Evolutionary conservation across 2,888 invertebrate species (phyloP).

Genomic region (Acleris cristana): DNA sequence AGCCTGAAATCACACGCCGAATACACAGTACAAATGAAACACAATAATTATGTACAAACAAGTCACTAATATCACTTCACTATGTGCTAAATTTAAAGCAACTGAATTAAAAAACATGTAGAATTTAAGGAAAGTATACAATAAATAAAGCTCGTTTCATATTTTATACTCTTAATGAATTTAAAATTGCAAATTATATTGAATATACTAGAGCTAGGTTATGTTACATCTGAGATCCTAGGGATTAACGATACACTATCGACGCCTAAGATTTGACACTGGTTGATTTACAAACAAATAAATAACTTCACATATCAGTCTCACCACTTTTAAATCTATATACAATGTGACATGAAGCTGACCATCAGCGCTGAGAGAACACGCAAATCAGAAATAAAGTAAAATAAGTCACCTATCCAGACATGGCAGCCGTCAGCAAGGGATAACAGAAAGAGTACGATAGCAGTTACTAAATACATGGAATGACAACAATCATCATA

Average conservation of each 20-base stretch:
- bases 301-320: slow-evolving; percentile 82
- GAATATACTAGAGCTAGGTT: slow-evolving; percentile 33
- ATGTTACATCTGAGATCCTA: slow-evolving; percentile 69
- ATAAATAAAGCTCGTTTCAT: slow-evolving; percentile 51
- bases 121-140: slow-evolving; percentile 40
- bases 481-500: slow-evolving; percentile 29
- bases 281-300: slow-evolving; percentile 80
- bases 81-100: slow-evolving; percentile 45
- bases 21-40: slow-evolving; percentile 29
- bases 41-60: slow-evolving; percentile 46
- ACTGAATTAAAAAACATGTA: slow-evolving; percentile 34
- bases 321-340: slow-evolving; percentile 79
- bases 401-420: slow-evolving; percentile 32
- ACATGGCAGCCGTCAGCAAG: neutral
- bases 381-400: slow-evolving; percentile 43
- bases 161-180: slow-evolving; percentile 39
- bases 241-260: slow-evolving; percentile 62
- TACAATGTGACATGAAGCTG: slow-evolving; percentile 75
- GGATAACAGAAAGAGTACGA: slow-evolving; percentile 4
- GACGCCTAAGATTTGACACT: slow-evolving; percentile 77
- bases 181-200: slow-evolving; percentile 33
- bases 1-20: slow-evolving; percentile 46
- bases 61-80: slow-evolving; percentile 47
- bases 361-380: slow-evolving; percentile 41
- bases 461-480: slow-evolving; percentile 21